Percentiles rank a stretch among this genome's conserved stretches.
phyloP scores from a whole-genome alignment of 2,797 vertebrate genomes.

The Acomys russatus region DNA sequence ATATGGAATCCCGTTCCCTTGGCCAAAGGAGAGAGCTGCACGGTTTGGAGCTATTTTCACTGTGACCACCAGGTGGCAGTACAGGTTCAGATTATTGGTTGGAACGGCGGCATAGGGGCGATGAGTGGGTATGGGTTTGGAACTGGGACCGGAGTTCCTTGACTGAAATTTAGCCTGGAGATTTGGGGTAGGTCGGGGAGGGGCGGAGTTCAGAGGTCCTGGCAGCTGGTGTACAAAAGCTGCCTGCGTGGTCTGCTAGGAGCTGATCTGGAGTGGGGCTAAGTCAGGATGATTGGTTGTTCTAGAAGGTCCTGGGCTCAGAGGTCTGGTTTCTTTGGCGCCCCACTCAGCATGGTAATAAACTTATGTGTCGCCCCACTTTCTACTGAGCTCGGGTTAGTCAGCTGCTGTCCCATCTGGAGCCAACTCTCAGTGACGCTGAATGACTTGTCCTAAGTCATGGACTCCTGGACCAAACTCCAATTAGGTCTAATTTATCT shows the following conservation, averaged over 20 bases:
- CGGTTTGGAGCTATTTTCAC: background rate
- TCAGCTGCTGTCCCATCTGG: background rate
- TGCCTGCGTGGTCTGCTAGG: background rate
- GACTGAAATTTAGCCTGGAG: background rate
- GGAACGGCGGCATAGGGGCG: accelerated
- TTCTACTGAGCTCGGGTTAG: background rate
- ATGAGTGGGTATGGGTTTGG: no score
- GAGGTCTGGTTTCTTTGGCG: background rate
- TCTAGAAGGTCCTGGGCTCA: background rate
- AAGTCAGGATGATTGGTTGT: background rate
- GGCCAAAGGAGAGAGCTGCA: background rate
- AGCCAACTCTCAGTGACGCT: background rate
- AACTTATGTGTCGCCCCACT: background rate
- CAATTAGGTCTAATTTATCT: background rate
- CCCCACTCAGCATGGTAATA: background rate
- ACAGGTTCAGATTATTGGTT: background rate
- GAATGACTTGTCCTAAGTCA: background rate
- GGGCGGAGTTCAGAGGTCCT: no score
- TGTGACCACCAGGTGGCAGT: conserved; percentile 65
- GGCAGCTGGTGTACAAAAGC: background rate
- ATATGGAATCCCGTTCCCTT: background rate
- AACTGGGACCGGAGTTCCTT: background rate
- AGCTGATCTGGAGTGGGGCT: background rate
- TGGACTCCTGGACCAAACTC: background rate
- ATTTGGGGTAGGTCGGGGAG: background rate